These are phyloP conservation scores for Andrena chrysosceles DNA, from an alignment of 2,888 invertebrate species.

Conservation along the genomic window DNA sequence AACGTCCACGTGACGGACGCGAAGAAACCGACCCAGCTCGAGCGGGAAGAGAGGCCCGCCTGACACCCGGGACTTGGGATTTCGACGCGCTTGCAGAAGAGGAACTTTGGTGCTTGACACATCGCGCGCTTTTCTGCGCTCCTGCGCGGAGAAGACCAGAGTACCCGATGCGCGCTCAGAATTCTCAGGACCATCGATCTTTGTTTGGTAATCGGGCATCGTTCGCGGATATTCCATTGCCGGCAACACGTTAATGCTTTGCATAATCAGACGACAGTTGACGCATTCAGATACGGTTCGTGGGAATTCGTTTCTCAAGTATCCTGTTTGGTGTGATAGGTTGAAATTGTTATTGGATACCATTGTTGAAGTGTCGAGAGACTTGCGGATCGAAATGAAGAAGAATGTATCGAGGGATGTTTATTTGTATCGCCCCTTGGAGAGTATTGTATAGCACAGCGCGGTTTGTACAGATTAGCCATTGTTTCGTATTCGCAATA, in stretches of 20 bases:
- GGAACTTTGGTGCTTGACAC: neutral
- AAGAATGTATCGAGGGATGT: too few species aligned
- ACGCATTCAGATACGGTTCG: neutral
- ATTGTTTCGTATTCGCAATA: neutral
- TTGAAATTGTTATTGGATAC: too few species aligned
- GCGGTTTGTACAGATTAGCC: neutral
- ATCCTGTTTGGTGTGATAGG: too few species aligned
- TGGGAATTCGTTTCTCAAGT: too few species aligned
- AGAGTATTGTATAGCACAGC: neutral
- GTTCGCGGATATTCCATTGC: too few species aligned
- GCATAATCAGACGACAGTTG: too few species aligned
- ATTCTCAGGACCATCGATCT: too few species aligned
- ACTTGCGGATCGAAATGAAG: too few species aligned
- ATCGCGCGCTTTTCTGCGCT: neutral
- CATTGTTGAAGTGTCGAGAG: too few species aligned
- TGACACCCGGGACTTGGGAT: constrained; percentile 58
- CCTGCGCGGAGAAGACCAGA: neutral
- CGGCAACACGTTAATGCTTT: too few species aligned
- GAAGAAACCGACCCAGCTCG: constrained; percentile 33
- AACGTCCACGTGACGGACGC: constrained; percentile 71
- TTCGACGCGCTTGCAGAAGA: too few species aligned
- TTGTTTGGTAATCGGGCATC: too few species aligned
- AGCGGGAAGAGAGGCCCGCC: constrained; percentile 32
- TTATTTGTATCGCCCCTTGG: neutral
- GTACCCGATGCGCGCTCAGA: neutral